A percentile compares a stretch with the other conserved stretches of the same genome.
Evolutionary conservation across 2,797 vertebrate genomes (phyloP).

Genomic region (Enteromius fasciolatus): DNA sequence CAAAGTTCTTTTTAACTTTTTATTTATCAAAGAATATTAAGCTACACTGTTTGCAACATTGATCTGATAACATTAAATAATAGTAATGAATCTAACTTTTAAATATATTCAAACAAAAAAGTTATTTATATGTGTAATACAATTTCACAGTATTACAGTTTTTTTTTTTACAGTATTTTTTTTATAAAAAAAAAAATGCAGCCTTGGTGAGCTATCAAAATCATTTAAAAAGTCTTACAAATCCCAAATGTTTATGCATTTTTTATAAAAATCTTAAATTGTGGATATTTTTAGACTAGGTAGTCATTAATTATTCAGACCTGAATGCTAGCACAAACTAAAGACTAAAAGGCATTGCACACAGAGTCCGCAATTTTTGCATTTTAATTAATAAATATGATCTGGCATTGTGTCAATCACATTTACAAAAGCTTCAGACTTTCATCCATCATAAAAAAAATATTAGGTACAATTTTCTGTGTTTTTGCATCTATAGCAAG

Average conservation of each 20-base stretch:
- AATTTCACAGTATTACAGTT: neutral
- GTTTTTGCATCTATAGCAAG: too few species aligned
- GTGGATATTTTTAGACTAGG: neutral
- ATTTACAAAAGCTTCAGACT: neutral
- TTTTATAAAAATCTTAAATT: neutral
- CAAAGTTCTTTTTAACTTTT: neutral
- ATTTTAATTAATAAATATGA: neutral
- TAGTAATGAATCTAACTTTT: neutral
- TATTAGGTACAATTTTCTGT: neutral
- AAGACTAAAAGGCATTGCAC: neutral
- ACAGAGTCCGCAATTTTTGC: neutral
- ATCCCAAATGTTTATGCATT: neutral
- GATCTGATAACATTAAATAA: neutral
- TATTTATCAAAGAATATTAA: neutral
- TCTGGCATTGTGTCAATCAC: neutral
- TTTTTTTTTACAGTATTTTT: constrained; percentile 5
- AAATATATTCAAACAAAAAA: neutral
- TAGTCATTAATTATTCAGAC: neutral
- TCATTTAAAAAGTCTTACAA: neutral
- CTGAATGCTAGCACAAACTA: neutral
- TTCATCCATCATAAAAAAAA: neutral
- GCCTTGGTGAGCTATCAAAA: neutral
- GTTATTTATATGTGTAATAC: neutral
- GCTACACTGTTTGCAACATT: neutral
- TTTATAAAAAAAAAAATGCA: neutral